Evolutionary conservation across 2,113 vertebrate species (phyloP), one percentile per base, ranked within the genome.

Genomic region (Oxyruncus cristatus): DNA sequence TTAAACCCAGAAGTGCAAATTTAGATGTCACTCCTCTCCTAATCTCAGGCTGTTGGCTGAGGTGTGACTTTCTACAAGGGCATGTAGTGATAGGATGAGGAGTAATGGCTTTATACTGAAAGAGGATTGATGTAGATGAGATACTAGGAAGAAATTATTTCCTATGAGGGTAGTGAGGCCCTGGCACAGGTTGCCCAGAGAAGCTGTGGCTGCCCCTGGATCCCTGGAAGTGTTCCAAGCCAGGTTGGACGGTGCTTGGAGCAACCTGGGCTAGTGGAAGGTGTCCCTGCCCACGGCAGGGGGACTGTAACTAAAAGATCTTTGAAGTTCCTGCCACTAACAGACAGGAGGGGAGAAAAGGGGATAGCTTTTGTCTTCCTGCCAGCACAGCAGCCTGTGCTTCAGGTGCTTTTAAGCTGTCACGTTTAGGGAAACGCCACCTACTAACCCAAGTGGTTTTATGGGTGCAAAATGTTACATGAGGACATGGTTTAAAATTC

Each of bases 291-390:
- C 52, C 18, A 4, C 23, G 15, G 33, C 59, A 32, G 8, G 4
- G 12, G 4, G 2, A 13, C 0, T 44, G 44, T 16, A n/a, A 53
- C 5, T 0, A 5, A 13, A 37, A 14, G 11, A 68, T 6, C 0
- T 46, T 46, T 16, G 61, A n/a, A 2, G 3, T 18, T 11, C 3
- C 7, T 46, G 23, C 23, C n/a, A 33, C 8, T 16, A 33, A 18
- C 23, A 23, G 37, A 1, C 4, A 12, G 10, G 10, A 24, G 59
- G 27, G 66, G 11, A 53, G 9, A 53, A 26, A 76, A 67, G 2
- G 10, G 41, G 22, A 15, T 20, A 15, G 6, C n/a, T n/a, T n/a
- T 18, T 66, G 28, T 37, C 66, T 16, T 77, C 18, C 23, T 58
- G 58, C 11, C 63, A 67, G 33, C 52, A 42, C 68, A 16, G 12